phyloP scores from a whole-genome alignment of 2,888 invertebrate genomes.

The Pseudococcus jackbeardsleyi region DNA sequence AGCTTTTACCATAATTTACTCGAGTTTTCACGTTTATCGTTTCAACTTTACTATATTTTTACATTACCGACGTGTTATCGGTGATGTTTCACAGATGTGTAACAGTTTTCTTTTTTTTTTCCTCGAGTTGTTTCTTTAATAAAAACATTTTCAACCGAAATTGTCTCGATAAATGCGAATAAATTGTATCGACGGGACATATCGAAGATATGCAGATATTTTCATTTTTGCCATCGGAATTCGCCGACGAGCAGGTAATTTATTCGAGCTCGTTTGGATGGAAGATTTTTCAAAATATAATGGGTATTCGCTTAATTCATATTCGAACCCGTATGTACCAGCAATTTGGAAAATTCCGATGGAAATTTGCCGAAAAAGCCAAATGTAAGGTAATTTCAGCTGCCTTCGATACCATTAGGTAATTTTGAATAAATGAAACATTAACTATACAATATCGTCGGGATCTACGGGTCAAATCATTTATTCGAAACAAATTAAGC shows the following conservation, averaged over 20 bases:
- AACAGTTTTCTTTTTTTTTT: background rate
- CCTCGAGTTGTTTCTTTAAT: background rate
- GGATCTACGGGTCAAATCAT: background rate
- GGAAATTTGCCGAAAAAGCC: background rate
- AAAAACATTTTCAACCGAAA: conserved; percentile 1
- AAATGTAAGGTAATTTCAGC: background rate
- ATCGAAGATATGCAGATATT: background rate
- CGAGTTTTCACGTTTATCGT: conserved; percentile 8
- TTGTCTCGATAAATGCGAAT: background rate
- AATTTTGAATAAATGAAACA: background rate
- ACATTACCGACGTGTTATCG: background rate
- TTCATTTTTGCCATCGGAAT: background rate
- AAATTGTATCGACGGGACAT: background rate
- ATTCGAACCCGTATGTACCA: background rate
- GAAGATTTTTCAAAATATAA: too few species aligned
- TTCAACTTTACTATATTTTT: conserved; percentile 7
- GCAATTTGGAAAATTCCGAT: background rate
- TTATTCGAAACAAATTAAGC: conserved; percentile 10
- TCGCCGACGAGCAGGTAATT: background rate
- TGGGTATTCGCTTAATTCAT: background rate
- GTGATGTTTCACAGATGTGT: background rate
- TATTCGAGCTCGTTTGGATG: too few species aligned
- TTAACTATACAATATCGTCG: background rate
- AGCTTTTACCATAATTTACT: conserved; percentile 45
- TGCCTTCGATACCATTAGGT: background rate